These are phyloP conservation scores for Babylonia areolata DNA, from an alignment of 1,140 invertebrate species.

Conservation along the genomic window DNA sequence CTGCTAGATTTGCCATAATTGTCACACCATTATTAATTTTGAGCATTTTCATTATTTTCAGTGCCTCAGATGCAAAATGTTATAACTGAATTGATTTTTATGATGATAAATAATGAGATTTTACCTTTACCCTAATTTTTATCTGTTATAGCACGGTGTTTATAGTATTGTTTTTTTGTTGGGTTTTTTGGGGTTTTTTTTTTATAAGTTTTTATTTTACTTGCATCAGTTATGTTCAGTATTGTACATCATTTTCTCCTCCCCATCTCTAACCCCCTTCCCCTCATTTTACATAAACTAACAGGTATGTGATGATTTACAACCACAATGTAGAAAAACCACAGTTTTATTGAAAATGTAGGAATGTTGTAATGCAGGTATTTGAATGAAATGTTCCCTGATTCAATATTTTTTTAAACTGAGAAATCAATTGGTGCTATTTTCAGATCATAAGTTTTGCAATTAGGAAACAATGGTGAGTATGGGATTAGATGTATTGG, in stretches of 20 bases:
- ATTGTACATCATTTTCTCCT: background rate
- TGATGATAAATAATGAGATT: background rate
- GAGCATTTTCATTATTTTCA: background rate
- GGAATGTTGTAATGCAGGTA: background rate
- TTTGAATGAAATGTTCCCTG: background rate
- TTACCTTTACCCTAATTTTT: background rate
- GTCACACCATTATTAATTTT: too few relatives aligned
- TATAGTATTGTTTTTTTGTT: background rate
- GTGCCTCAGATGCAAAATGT: background rate
- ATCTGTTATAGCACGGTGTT: background rate
- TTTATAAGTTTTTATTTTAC: too few relatives aligned
- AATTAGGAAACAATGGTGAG: background rate
- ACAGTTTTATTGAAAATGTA: background rate
- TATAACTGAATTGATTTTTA: background rate
- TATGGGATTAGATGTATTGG: too few relatives aligned
- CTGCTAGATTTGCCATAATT: too few relatives aligned
- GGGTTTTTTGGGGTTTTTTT: too few relatives aligned
- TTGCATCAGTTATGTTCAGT: too few relatives aligned
- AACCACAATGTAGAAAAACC: background rate
- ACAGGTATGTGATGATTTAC: background rate
- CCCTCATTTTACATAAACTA: background rate
- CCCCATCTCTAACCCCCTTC: too few relatives aligned
- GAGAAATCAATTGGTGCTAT: constrained; percentile 3
- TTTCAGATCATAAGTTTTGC: background rate
- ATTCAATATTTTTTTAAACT: background rate